These are phyloP conservation scores for Tineola bisselliella DNA, from an alignment of 2,888 invertebrate species.

Conservation along the genomic window DNA sequence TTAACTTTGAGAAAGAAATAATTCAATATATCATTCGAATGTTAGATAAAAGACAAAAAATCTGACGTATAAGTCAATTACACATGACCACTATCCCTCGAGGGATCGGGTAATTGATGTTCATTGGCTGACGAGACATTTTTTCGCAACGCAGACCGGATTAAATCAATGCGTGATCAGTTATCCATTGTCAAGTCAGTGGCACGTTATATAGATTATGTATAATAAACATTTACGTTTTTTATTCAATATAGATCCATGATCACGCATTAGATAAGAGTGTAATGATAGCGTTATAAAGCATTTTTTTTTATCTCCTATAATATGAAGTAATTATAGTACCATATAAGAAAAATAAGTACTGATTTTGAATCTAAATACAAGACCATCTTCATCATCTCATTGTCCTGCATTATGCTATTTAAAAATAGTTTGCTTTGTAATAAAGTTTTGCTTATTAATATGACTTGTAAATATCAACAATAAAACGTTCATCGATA, in stretches of 20 bases:
- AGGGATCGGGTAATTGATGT: conserved; percentile 38
- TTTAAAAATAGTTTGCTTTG: too few species aligned
- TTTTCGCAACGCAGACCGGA: conserved; percentile 21
- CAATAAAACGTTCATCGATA: neutral
- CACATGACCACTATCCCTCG: conserved; percentile 29
- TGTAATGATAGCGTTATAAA: too few species aligned
- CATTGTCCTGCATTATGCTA: too few species aligned
- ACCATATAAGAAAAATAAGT: too few species aligned
- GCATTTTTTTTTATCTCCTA: too few species aligned
- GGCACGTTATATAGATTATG: neutral
- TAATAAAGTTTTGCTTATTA: neutral
- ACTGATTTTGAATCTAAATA: too few species aligned
- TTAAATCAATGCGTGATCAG: conserved; percentile 8
- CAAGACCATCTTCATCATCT: too few species aligned
- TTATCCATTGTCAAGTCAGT: neutral
- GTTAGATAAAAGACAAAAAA: conserved; percentile 19
- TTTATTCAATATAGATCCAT: too few species aligned
- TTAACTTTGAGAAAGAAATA: neutral
- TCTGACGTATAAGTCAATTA: conserved; percentile 40
- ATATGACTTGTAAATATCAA: neutral
- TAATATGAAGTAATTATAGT: too few species aligned
- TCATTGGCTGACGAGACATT: conserved; percentile 39
- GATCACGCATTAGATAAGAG: too few species aligned
- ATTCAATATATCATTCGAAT: neutral
- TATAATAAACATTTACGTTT: neutral